phyloP scores from a whole-genome alignment of 2,888 invertebrate genomes.

The Thysanoteuthis rhombus region DNA sequence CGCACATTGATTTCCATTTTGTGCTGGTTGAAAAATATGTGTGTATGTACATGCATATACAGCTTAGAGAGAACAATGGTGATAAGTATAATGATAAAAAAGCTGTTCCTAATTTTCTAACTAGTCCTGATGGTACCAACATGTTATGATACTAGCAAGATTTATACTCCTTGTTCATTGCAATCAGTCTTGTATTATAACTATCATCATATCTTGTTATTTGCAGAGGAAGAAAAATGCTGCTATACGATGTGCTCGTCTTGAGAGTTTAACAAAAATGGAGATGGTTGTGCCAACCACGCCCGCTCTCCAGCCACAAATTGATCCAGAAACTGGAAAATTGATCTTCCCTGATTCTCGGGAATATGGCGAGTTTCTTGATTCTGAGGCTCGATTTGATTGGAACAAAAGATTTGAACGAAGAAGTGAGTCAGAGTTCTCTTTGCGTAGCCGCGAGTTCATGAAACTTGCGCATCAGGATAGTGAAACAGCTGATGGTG shows the following conservation, averaged over 20 bases:
- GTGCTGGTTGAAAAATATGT: too few relatives aligned
- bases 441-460: background rate
- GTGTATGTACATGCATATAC: too few relatives aligned
- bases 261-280: constrained; percentile 51
- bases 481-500: constrained; percentile 34
- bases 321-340: constrained; percentile 50
- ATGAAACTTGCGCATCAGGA: constrained; percentile 32
- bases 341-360: constrained; percentile 53
- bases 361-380: constrained; percentile 60
- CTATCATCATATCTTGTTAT: background rate
- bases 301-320: constrained; percentile 42
- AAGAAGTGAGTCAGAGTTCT: constrained; percentile 17
- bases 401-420: constrained; percentile 80
- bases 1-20: too few relatives aligned
- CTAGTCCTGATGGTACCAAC: too few relatives aligned
- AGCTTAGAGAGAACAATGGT: too few relatives aligned
- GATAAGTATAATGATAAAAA: too few relatives aligned
- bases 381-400: constrained; percentile 66
- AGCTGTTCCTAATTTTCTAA: too few relatives aligned
- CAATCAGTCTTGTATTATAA: background rate
- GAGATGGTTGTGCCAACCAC: background rate
- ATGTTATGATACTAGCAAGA: too few relatives aligned
- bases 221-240: constrained; percentile 47
- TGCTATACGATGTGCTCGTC: constrained; percentile 50
- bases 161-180: too few relatives aligned